Evolutionary conservation across 2,888 invertebrate species (phyloP).

Genomic region (Priocnemis perturbator): DNA sequence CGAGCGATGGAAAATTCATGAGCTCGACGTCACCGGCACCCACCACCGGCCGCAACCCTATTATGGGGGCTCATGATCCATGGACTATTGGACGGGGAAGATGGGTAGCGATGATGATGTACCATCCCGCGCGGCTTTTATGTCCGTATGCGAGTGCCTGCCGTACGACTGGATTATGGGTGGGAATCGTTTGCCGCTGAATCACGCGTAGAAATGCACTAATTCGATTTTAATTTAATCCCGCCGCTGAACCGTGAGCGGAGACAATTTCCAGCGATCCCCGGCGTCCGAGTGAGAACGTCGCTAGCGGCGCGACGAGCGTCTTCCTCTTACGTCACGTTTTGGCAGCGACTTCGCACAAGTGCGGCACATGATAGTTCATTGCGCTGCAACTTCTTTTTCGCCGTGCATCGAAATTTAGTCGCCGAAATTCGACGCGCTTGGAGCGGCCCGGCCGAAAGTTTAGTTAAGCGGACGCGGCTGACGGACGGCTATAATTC

Average conservation of each 20-base stretch:
- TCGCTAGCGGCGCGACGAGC: too few relatives aligned
- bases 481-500: too few relatives aligned
- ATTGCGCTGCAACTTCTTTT: too few relatives aligned
- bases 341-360: too few relatives aligned
- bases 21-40: slow-evolving; percentile 49
- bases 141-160: slow-evolving; percentile 21
- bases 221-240: slow-evolving; percentile 73
- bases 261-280: too few relatives aligned
- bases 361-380: too few relatives aligned
- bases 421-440: too few relatives aligned
- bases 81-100: slow-evolving; percentile 31
- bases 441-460: too few relatives aligned
- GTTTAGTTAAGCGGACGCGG: too few relatives aligned
- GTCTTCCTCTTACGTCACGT: too few relatives aligned
- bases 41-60: slow-evolving; percentile 47
- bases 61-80: slow-evolving; percentile 43
- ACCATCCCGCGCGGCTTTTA: slow-evolving; percentile 39
- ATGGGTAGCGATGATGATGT: slow-evolving; percentile 38
- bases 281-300: too few relatives aligned
- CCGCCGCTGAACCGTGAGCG: slow-evolving; percentile 1
- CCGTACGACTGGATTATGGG: slow-evolving; percentile 48
- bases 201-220: slow-evolving; percentile 61
- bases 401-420: too few relatives aligned
- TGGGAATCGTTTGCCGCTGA: slow-evolving; percentile 59
- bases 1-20: slow-evolving; percentile 70